Evolutionary conservation across 2,113 vertebrate species (phyloP).

Genomic region (Leptobrachium ailaonicum): DNA sequence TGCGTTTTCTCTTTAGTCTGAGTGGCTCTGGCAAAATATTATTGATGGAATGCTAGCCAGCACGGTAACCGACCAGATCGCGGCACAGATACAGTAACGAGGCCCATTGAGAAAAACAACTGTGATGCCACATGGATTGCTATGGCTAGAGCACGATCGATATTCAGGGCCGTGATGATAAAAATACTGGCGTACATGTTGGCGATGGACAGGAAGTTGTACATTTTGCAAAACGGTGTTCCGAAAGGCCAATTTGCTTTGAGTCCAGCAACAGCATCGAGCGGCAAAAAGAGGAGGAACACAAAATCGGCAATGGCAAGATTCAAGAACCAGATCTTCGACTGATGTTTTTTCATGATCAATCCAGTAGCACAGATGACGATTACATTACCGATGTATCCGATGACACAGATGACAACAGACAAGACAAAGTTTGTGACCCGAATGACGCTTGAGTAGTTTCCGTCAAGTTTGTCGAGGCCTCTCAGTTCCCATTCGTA

Average conservation of each 20-base stretch:
- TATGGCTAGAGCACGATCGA: conserved; percentile 13
- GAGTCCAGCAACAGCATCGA: neutral
- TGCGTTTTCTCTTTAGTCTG: neutral
- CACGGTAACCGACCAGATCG: neutral
- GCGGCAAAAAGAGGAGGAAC: conserved; percentile 14
- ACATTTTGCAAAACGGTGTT: neutral
- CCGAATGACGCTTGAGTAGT: neutral
- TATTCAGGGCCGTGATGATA: conserved; percentile 17
- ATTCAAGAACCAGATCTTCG: conserved; percentile 31
- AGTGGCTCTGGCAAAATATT: neutral
- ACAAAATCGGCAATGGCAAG: conserved; percentile 19
- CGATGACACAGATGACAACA: neutral
- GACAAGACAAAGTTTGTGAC: neutral
- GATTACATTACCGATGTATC: conserved; percentile 18
- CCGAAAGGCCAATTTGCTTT: conserved; percentile 7
- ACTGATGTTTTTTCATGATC: conserved; percentile 23
- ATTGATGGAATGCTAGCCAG: neutral
- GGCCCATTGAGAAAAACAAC: neutral
- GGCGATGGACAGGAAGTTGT: neutral
- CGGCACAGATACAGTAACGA: neutral
- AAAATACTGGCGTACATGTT: conserved; percentile 25
- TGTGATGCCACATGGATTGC: conserved; percentile 18
- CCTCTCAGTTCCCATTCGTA: neutral
- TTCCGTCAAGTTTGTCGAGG: neutral
- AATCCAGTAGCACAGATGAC: conserved; percentile 15